Evolutionary conservation across 2,888 invertebrate genomes (phyloP).

Genomic region (Exocentrus adspersus): DNA sequence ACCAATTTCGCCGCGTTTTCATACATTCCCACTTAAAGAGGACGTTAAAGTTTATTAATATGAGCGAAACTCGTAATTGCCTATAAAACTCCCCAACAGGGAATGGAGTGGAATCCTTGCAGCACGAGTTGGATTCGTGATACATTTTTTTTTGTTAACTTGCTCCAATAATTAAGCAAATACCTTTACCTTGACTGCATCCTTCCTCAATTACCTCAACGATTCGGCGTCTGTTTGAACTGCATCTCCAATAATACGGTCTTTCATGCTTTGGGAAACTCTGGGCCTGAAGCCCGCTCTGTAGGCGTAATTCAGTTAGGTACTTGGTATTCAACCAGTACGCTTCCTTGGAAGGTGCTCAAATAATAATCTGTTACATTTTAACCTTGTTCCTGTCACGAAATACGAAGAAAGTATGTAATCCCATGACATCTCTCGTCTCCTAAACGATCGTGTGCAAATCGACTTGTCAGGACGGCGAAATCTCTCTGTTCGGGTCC

Average conservation of each 20-base stretch:
- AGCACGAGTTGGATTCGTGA: no score
- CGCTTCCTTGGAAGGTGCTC: background rate
- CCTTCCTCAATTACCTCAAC: background rate
- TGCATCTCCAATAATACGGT: background rate
- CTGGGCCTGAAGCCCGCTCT: background rate
- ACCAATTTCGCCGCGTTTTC: conserved; percentile 1
- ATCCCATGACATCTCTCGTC: no score
- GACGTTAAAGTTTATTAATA: no score
- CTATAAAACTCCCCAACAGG: conserved; percentile 2
- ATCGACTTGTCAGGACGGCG: background rate
- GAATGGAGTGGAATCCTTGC: no score
- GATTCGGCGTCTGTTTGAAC: background rate
- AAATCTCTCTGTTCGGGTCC: background rate
- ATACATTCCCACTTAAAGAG: no score
- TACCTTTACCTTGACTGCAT: no score
- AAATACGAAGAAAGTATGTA: no score
- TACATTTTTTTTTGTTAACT: no score
- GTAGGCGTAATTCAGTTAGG: background rate
- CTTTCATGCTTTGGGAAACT: background rate
- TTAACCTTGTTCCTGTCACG: no score
- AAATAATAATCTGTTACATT: background rate
- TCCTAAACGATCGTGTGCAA: conserved; percentile 1
- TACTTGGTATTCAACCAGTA: background rate
- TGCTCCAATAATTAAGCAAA: no score
- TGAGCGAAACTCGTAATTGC: no score